Evolutionary conservation across 2,888 invertebrate genomes (phyloP).

Genomic region (Psylliodes chrysocephalus): DNA sequence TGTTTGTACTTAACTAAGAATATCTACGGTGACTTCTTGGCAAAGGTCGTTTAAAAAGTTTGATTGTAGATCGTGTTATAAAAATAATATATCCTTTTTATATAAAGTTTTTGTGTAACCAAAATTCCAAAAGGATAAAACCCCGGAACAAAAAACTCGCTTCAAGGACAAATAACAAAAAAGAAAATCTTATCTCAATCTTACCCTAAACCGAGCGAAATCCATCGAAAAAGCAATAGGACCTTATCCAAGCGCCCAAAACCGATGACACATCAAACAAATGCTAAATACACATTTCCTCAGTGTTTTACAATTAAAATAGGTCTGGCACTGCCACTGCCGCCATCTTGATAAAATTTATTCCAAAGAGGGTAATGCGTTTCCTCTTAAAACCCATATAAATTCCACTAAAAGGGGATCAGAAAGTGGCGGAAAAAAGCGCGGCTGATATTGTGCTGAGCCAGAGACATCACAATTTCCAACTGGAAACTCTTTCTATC

Average conservation of each 20-base stretch:
- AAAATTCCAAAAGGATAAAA: too few species aligned
- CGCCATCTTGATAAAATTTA: constrained; percentile 42
- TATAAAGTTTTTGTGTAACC: too few species aligned
- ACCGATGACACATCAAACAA: constrained; percentile 36
- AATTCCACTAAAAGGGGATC: constrained; percentile 44
- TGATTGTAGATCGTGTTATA: too few species aligned
- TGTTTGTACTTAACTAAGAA: too few species aligned
- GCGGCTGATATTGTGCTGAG: constrained; percentile 32
- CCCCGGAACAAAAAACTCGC: background rate
- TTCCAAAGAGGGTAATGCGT: constrained; percentile 40
- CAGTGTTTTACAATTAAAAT: constrained; percentile 44
- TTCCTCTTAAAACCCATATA: constrained; percentile 44
- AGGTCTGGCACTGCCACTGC: constrained; percentile 34
- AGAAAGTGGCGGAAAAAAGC: constrained; percentile 39
- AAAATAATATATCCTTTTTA: too few species aligned
- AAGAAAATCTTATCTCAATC: background rate
- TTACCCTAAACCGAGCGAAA: background rate
- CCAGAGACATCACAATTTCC: constrained; percentile 15
- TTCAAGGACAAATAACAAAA: background rate
- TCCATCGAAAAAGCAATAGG: constrained; percentile 20
- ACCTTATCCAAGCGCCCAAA: background rate
- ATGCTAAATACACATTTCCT: constrained; percentile 33
- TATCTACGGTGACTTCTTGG: too few species aligned
- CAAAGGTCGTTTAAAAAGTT: too few species aligned
- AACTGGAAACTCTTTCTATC: background rate